Evolutionary conservation across 2,797 vertebrate species (phyloP).

Genomic region (Melanotaenia trifasciata): DNA sequence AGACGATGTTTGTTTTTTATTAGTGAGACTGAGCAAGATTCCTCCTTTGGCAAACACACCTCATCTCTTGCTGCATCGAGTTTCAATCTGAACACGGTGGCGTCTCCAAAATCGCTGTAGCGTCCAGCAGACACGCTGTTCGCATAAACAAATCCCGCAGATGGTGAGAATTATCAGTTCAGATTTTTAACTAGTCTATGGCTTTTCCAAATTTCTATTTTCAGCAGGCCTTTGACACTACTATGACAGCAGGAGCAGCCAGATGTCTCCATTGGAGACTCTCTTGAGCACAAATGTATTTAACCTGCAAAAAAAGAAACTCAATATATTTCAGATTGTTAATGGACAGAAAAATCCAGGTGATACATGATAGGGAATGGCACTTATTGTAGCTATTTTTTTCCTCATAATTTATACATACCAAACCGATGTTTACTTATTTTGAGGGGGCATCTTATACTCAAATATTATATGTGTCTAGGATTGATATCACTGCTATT

Average conservation of each 20-base stretch:
- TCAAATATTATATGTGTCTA: neutral
- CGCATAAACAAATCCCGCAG: constrained; percentile 1
- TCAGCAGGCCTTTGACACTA: constrained; percentile 44
- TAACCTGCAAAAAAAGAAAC: constrained; percentile 4
- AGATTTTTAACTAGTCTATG: constrained; percentile 25
- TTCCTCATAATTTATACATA: neutral
- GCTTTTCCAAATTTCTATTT: constrained; percentile 49
- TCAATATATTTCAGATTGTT: neutral
- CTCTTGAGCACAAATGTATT: constrained; percentile 30
- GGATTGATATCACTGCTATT: neutral
- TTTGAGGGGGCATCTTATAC: neutral
- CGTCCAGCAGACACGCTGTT: neutral
- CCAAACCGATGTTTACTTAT: neutral
- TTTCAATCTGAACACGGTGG: constrained; percentile 21
- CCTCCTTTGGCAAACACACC: constrained; percentile 1
- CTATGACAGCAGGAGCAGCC: constrained; percentile 18
- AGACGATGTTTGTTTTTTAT: constrained; percentile 48
- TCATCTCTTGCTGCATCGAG: neutral
- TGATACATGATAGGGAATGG: constrained; percentile 9
- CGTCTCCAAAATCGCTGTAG: constrained; percentile 8
- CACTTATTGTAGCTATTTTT: constrained; percentile 12
- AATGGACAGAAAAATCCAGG: constrained; percentile 2
- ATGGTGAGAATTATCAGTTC: constrained; percentile 8
- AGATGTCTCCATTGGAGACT: constrained; percentile 42
- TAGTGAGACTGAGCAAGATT: constrained; percentile 3